A percentile compares a stretch with the other conserved stretches of the same genome.
phyloP scores from a whole-genome alignment of 1,140 invertebrate species.

The Antheraea mylitta region DNA sequence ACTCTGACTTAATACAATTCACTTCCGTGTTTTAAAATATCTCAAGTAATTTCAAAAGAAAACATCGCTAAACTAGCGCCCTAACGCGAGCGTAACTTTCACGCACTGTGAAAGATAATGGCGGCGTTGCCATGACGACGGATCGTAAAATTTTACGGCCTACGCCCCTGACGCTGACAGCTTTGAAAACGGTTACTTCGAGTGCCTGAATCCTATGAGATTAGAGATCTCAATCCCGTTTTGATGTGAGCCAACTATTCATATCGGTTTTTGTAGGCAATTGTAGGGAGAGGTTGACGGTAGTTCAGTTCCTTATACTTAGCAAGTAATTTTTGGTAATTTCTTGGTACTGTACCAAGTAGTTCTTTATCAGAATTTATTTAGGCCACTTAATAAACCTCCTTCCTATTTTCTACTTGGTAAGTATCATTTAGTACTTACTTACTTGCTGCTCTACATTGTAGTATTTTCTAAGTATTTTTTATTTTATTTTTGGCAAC shows the following conservation, averaged over 20 bases:
- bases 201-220: constrained; percentile 37
- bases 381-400: too few relatives aligned
- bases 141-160: constrained; percentile 69
- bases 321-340: not conserved
- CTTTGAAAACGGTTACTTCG: constrained; percentile 36
- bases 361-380: too few relatives aligned
- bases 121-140: constrained; percentile 59
- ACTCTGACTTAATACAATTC: not conserved
- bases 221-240: constrained; percentile 34
- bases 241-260: constrained; percentile 14
- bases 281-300: not conserved
- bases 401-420: too few relatives aligned
- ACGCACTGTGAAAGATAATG: constrained; percentile 45
- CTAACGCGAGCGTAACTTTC: constrained; percentile 30
- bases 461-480: too few relatives aligned
- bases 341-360: not conserved
- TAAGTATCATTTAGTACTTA: too few relatives aligned
- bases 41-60: constrained; percentile 13
- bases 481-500: too few relatives aligned
- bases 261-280: constrained; percentile 1
- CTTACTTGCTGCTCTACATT: too few relatives aligned
- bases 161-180: constrained; percentile 42
- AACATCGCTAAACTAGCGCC: constrained; percentile 29
- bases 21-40: not conserved
- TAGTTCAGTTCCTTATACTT: not conserved